Base-by-base conservation (phyloP, 2,888 invertebrate genomes). In the Drepana falcataria region DNA sequence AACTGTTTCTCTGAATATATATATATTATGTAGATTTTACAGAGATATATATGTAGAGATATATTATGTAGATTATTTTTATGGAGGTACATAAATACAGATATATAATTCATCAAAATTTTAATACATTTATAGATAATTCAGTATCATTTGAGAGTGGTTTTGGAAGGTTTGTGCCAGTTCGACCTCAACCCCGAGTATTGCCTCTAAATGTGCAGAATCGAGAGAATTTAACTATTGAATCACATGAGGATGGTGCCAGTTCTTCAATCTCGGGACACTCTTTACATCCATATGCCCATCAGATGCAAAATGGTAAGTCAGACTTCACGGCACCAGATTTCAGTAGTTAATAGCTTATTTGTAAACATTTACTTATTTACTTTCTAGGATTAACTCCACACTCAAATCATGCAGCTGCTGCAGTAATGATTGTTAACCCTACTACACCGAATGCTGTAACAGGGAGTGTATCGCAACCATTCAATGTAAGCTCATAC, bases 361-460 rank as follows among this genome's bases (percentile, higher is more conserved):
- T 21, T 21, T 21, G 21, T 21, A 21, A 21, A 21, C 21, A 21
- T 21, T 21, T 21, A 21, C 21, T 21, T 49, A 48, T 35, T 53
- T 51, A 44, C 51, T 57, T 44, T 73, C 33, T 65, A 87, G 91
- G 91, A 58, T 66, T 90, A 70, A 87, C 81, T 66, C 86, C 91
- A 34, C 91, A 91, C 64, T 82, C 91, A 21, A 91, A 88, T 64
- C 91, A 91, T 79, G 83, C 87, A 54, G 87, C 91, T 48, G 91
- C 91, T 58, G 91, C 91, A 77, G 90, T 91, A 53, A 91, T 91
- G 91, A 91, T 91, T 64, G 91, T 91, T 1, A 91, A 91, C 61
- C 91, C 91, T 33, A 91, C 91, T 47, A 91, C 91, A 56, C 91
- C 91, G 51, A 91, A 90, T 70, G 85, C 91, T 58, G 79, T 85